These are phyloP conservation scores for Drosophila jambulina DNA, from an alignment of 1,140 invertebrate species.

Conservation along the genomic window DNA sequence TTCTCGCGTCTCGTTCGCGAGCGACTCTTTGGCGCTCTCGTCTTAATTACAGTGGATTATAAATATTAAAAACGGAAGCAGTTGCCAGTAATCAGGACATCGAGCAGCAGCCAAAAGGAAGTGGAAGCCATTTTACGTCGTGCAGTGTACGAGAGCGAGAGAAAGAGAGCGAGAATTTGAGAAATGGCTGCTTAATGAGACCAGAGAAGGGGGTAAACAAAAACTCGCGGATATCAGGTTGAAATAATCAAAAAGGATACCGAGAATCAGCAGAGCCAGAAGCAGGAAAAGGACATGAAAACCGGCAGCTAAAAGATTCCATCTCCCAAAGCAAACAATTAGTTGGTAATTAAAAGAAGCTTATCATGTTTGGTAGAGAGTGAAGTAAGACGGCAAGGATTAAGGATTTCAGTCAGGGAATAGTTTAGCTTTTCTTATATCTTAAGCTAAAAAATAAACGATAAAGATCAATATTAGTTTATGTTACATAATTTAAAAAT, in stretches of 20 bases:
- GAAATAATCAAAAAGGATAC: constrained; percentile 28
- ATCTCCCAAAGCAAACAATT: constrained; percentile 21
- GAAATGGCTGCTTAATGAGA: constrained; percentile 64
- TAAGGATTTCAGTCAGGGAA: background rate
- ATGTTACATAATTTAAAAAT: background rate
- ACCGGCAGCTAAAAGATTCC: background rate
- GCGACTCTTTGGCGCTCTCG: constrained; percentile 56
- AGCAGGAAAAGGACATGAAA: constrained; percentile 5
- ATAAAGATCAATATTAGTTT: background rate
- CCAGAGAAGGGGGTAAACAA: background rate
- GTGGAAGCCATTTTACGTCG: constrained; percentile 27
- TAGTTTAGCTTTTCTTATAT: background rate
- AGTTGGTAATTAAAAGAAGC: constrained; percentile 27
- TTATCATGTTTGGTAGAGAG: background rate
- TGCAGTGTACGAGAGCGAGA: background rate
- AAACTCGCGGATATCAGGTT: constrained; percentile 38
- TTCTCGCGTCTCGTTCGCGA: constrained; percentile 11
- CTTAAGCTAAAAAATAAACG: background rate
- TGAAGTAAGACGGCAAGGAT: constrained; percentile 3
- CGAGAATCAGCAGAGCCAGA: background rate
- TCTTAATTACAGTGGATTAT: constrained; percentile 76
- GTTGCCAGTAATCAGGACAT: constrained; percentile 71
- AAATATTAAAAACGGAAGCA: constrained; percentile 76
- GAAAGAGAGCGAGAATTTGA: constrained; percentile 38
- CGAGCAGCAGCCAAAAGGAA: constrained; percentile 53